A percentile compares a stretch with the other conserved stretches of the same genome.
Evolutionary conservation across 2,888 invertebrate genomes (phyloP).

Genomic region (Zeuzera pyrina): DNA sequence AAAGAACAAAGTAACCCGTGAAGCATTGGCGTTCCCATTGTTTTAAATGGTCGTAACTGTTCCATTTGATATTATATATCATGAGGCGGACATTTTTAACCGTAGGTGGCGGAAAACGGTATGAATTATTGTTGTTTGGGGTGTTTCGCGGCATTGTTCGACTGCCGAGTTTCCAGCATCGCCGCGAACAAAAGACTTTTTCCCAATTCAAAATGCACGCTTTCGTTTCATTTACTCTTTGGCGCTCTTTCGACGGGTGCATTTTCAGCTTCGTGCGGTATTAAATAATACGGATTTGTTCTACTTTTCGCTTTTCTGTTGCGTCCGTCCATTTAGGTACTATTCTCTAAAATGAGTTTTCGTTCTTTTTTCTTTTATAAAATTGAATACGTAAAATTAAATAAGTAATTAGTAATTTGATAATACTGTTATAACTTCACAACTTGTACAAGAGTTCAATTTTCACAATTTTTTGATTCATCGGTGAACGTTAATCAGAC

Average conservation of each 20-base stretch:
- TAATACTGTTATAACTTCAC: too few relatives aligned
- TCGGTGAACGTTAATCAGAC: too few relatives aligned
- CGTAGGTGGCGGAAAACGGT: slow-evolving; percentile 70
- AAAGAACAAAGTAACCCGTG: slow-evolving; percentile 35
- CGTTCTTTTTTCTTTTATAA: not conserved
- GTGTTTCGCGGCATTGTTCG: slow-evolving; percentile 63
- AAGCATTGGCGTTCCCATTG: slow-evolving; percentile 50
- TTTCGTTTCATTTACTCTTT: slow-evolving; percentile 72
- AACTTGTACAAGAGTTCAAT: too few relatives aligned
- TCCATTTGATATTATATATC: slow-evolving; percentile 69
- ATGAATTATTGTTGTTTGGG: slow-evolving; percentile 73
- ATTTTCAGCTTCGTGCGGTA: slow-evolving; percentile 62
- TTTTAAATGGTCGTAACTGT: slow-evolving; percentile 69
- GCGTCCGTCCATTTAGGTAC: slow-evolving; percentile 27
- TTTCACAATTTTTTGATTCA: too few relatives aligned
- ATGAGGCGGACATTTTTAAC: slow-evolving; percentile 70
- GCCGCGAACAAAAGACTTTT: slow-evolving; percentile 66
- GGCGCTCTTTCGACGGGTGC: slow-evolving; percentile 60
- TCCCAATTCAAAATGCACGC: slow-evolving; percentile 68
- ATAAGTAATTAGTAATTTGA: too few relatives aligned
- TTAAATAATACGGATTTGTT: slow-evolving; percentile 64
- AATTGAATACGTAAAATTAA: too few relatives aligned
- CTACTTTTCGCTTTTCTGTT: slow-evolving; percentile 47
- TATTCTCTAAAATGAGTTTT: not conserved
- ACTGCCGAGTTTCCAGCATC: slow-evolving; percentile 52